Conservation (phyloP, 1,140 invertebrate species). For the Glossosoma conforme region DNA sequence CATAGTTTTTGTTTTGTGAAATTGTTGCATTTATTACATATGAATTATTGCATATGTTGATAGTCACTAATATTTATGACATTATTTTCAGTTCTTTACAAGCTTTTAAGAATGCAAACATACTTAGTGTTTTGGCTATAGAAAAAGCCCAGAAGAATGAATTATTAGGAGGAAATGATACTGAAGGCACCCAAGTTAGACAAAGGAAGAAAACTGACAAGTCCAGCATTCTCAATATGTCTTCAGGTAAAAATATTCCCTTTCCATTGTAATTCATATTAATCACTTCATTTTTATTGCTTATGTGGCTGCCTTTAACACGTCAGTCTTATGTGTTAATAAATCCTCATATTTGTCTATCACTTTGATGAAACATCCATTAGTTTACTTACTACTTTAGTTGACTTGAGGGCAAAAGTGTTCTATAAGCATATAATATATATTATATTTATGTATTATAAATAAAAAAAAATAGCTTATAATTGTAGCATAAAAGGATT, state of each 20-base stretch:
- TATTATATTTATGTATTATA: not conserved
- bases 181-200: conserved; percentile 53
- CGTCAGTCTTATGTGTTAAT: too few relatives aligned
- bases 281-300: too few relatives aligned
- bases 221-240: conserved; percentile 59
- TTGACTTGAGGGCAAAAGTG: too few relatives aligned
- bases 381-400: too few relatives aligned
- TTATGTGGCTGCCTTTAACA: too few relatives aligned
- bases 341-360: too few relatives aligned
- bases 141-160: conserved; percentile 68
- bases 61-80: too few relatives aligned
- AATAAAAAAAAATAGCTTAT: not conserved
- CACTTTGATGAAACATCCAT: too few relatives aligned
- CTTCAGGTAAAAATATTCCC: conserved; percentile 49
- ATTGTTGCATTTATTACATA: not conserved
- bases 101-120: conserved; percentile 74
- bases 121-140: conserved; percentile 66
- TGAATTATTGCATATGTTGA: too few relatives aligned
- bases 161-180: conserved; percentile 55
- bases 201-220: conserved; percentile 62
- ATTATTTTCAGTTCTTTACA: conserved; percentile 56
- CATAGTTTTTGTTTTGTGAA: not conserved
- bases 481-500: not conserved
- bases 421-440: conserved; percentile 4
- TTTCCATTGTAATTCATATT: too few relatives aligned